Conservation (phyloP, 2,888 invertebrate species). For the Shargacucullia verbasci region DNA sequence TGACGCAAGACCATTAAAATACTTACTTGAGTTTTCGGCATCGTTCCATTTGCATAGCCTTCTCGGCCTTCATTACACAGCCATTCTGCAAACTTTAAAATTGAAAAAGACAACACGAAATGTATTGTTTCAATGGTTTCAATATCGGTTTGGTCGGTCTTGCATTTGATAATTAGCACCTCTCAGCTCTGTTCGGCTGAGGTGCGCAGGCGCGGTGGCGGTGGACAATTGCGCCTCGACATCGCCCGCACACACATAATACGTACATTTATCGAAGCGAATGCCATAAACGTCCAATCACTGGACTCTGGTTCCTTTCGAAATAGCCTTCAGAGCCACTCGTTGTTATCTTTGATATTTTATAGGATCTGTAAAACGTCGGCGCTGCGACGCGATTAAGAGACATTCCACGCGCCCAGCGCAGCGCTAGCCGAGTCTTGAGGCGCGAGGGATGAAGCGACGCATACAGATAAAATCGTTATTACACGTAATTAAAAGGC, state of each 20-base stretch:
- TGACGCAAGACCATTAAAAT: constrained; percentile 89
- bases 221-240: constrained; percentile 73
- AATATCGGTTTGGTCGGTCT: constrained; percentile 85
- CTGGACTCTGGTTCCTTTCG: constrained; percentile 74
- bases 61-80: constrained; percentile 87
- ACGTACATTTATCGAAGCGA: constrained; percentile 81
- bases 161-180: constrained; percentile 89
- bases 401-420: constrained; percentile 80
- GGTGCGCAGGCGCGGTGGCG: constrained; percentile 53
- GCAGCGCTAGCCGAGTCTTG: constrained; percentile 62
- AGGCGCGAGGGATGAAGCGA: constrained; percentile 64
- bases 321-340: constrained; percentile 77
- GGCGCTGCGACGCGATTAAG: constrained; percentile 84
- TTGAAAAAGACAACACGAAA: constrained; percentile 86
- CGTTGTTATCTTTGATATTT: constrained; percentile 88
- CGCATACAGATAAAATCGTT: constrained; percentile 76
- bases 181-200: constrained; percentile 71
- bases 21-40: constrained; percentile 86
- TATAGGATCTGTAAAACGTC: constrained; percentile 88
- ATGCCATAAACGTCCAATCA: constrained; percentile 86
- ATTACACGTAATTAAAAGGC: constrained; percentile 84
- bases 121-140: constrained; percentile 88
- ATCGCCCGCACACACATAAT: constrained; percentile 72
- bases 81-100: constrained; percentile 88
- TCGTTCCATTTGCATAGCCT: constrained; percentile 86